Conservation (phyloP, 2,888 invertebrate genomes). For the Troides aeacus region DNA sequence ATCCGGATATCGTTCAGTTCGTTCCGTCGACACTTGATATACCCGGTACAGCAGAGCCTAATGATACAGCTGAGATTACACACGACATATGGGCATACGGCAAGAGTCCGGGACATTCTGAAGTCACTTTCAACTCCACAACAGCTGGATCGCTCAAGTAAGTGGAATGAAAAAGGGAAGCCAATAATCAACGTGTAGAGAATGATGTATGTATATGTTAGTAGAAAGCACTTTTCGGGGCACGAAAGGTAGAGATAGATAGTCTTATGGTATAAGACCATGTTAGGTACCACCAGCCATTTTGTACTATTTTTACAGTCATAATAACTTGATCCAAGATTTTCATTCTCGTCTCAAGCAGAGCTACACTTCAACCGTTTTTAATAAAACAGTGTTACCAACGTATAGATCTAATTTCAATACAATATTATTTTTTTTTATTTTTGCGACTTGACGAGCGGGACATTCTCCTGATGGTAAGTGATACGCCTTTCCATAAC, state of each 20-base stretch:
- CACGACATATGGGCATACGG: conserved; percentile 81
- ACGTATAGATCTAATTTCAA: not conserved
- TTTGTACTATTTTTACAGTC: not conserved
- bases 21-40: conserved; percentile 71
- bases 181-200: too few relatives aligned
- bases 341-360: too few relatives aligned
- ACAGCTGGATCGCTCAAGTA: conserved; percentile 74
- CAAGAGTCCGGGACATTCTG: conserved; percentile 83
- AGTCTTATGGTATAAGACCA: too few relatives aligned
- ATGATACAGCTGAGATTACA: conserved; percentile 54
- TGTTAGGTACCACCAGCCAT: not conserved
- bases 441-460: too few relatives aligned
- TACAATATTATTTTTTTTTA: too few relatives aligned
- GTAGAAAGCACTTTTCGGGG: too few relatives aligned
- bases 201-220: too few relatives aligned
- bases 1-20: conserved; percentile 81
- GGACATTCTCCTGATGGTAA: too few relatives aligned
- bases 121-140: conserved; percentile 81
- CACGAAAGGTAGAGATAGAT: too few relatives aligned
- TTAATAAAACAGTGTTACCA: too few relatives aligned
- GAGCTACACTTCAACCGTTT: too few relatives aligned
- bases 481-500: too few relatives aligned
- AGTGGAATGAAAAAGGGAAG: conserved; percentile 41
- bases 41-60: conserved; percentile 54
- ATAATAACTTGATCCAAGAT: not conserved